These are phyloP conservation scores for Machaerirhynchus nigripectus DNA, from an alignment of 2,113 vertebrate species.

Conservation along the genomic window DNA sequence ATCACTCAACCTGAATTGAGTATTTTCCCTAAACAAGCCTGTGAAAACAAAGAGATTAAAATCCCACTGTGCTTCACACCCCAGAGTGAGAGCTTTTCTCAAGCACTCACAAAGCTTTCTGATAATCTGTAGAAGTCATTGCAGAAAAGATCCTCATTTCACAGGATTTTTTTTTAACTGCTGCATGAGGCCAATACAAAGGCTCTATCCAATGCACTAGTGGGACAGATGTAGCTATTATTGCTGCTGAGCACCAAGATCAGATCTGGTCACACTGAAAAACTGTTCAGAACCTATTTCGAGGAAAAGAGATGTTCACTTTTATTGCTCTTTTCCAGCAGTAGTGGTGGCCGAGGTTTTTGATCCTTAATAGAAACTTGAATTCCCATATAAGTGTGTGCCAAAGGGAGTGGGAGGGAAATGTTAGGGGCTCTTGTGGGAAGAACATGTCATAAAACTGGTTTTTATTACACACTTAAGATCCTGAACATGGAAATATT, in stretches of 20 bases:
- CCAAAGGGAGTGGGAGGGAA: not conserved
- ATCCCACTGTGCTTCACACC: not conserved
- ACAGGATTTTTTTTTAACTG: not conserved
- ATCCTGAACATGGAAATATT: not conserved
- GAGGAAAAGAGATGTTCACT: not conserved
- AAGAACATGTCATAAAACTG: not conserved
- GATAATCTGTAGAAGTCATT: not conserved
- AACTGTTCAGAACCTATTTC: not conserved
- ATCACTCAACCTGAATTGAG: not conserved
- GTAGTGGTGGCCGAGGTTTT: not conserved
- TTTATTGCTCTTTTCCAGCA: not conserved
- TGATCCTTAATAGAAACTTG: not conserved
- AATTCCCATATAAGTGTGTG: not conserved
- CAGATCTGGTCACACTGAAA: not conserved
- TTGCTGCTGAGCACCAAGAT: not conserved
- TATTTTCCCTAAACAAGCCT: not conserved
- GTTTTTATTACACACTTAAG: not conserved
- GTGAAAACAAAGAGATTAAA: slow-evolving; percentile 19
- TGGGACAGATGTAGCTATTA: not conserved
- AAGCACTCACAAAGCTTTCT: slow-evolving; percentile 32
- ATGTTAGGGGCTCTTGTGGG: not conserved
- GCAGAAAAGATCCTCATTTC: slow-evolving; percentile 34
- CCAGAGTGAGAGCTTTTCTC: slow-evolving; percentile 21
- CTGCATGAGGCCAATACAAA: not conserved
- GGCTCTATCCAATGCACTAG: not conserved